Conservation (phyloP, 2,888 invertebrate genomes). For the Vanessa cardui region DNA sequence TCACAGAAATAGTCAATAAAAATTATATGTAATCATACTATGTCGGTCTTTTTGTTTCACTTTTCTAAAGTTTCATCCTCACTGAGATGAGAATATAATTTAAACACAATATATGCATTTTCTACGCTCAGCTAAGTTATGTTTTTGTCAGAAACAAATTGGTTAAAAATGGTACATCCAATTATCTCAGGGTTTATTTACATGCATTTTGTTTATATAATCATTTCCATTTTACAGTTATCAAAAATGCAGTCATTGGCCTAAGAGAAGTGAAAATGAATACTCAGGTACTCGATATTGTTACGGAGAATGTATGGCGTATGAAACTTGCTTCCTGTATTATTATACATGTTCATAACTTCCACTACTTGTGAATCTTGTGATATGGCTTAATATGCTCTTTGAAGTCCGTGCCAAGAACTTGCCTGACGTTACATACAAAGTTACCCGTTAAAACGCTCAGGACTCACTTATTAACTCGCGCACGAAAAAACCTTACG, state of each 20-base stretch:
- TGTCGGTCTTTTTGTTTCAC: too few species aligned
- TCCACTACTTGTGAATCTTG: conserved; percentile 16
- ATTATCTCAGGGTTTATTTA: too few species aligned
- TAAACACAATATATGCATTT: too few species aligned
- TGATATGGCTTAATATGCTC: conserved; percentile 21
- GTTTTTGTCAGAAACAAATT: too few species aligned
- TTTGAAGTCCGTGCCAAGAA: conserved; percentile 26
- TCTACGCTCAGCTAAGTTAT: too few species aligned
- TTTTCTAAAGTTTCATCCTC: too few species aligned
- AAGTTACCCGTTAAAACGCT: conserved; percentile 15
- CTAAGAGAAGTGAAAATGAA: neutral
- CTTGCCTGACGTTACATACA: conserved; percentile 13
- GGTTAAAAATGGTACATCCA: too few species aligned
- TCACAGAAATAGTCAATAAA: neutral
- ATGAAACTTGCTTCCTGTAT: conserved; percentile 18
- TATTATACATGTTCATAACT: conserved; percentile 18
- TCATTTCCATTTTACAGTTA: too few species aligned
- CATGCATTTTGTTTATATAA: too few species aligned
- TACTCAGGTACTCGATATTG: neutral
- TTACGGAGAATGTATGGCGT: conserved; percentile 9
- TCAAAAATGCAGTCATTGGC: neutral
- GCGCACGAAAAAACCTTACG: conserved; percentile 3
- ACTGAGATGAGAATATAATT: too few species aligned
- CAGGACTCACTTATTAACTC: conserved; percentile 8
- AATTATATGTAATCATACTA: too few species aligned